Percentiles rank a stretch among this genome's conserved stretches.
Evolutionary conservation across 2,113 vertebrate species (phyloP).

Genomic region (Nyctereutes procyonoides): DNA sequence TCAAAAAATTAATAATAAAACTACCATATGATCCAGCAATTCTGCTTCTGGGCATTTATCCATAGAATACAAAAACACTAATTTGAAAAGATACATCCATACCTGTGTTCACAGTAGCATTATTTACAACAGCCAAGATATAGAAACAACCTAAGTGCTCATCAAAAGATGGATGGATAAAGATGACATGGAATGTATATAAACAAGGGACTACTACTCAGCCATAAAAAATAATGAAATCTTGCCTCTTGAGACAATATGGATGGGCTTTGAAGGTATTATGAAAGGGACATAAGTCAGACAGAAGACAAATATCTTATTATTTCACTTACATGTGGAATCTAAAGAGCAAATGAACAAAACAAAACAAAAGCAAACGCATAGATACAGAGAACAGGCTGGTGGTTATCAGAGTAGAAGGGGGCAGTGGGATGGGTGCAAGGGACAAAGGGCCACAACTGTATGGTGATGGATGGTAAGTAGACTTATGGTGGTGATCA

Average conservation of each 20-base stretch:
- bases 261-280: background rate
- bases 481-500: background rate
- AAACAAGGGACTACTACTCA: background rate
- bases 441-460: background rate
- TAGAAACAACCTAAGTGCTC: background rate
- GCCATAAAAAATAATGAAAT: background rate
- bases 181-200: background rate
- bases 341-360: background rate
- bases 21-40: background rate
- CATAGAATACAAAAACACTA: background rate
- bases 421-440: background rate
- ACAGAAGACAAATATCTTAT: background rate
- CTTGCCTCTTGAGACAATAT: background rate
- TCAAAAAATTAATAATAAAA: background rate
- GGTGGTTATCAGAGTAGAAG: background rate
- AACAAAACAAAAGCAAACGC: background rate
- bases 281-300: background rate
- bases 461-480: background rate
- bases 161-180: background rate
- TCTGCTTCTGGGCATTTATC: background rate
- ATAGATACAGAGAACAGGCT: background rate
- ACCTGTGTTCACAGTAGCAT: background rate
- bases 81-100: background rate
- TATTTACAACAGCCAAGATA: background rate
- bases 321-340: background rate